A percentile compares a stretch with the other conserved stretches of the same genome.
phyloP scores from a whole-genome alignment of 2,113 vertebrate species.

The Pheucticus melanocephalus region DNA sequence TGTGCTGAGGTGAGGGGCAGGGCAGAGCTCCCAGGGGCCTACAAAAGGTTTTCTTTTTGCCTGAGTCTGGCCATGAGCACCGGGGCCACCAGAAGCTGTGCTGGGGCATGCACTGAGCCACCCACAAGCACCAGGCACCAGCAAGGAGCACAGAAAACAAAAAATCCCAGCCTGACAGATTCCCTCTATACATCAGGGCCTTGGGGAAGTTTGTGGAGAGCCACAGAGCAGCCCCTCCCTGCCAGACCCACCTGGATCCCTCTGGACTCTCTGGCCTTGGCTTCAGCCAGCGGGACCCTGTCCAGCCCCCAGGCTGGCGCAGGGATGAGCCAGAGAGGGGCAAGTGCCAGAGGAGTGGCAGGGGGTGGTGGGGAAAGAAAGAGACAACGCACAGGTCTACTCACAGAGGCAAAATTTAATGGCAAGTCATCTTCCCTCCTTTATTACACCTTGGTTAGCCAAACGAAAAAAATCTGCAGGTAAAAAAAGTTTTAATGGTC shows the following conservation, averaged over 20 bases:
- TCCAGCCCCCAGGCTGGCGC: not conserved
- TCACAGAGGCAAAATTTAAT: slow-evolving; percentile 78
- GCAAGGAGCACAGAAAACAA: not conserved
- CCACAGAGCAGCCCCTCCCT: not conserved
- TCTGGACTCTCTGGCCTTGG: accelerated
- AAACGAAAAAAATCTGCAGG: slow-evolving; percentile 73
- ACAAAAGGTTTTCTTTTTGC: too few species aligned
- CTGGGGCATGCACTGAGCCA: not conserved
- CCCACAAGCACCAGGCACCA: accelerated
- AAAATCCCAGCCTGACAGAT: accelerated
- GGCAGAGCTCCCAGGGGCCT: not conserved
- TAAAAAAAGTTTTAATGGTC: slow-evolving; percentile 77
- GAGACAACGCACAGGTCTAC: slow-evolving; percentile 27
- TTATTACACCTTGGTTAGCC: slow-evolving; percentile 75
- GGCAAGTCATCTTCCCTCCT: slow-evolving; percentile 73
- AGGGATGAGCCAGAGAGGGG: accelerated
- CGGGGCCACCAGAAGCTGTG: accelerated
- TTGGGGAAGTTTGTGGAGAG: accelerated
- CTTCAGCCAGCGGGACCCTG: accelerated
- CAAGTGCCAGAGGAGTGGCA: not conserved
- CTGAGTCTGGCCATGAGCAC: accelerated
- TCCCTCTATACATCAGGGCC: accelerated
- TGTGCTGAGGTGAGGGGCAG: accelerated
- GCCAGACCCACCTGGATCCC: not conserved
- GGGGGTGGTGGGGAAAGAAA: not conserved